phyloP scores from a whole-genome alignment of 2,888 invertebrate genomes.

The Machimus atricapillus region DNA sequence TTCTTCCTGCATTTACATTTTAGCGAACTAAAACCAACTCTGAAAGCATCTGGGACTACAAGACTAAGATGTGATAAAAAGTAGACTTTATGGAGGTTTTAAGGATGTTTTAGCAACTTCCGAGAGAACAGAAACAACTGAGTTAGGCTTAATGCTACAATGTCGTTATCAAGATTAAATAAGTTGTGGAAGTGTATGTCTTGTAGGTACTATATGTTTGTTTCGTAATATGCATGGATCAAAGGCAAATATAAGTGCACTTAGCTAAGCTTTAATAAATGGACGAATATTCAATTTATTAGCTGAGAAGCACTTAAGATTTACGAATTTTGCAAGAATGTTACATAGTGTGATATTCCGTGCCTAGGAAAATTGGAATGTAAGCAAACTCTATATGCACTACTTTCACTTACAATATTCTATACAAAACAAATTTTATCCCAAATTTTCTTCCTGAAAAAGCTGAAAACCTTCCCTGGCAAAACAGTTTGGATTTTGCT shows the following conservation, averaged over 20 bases:
- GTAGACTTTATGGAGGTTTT: background rate
- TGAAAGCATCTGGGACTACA: background rate
- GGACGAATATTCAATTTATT: background rate
- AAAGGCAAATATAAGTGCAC: background rate
- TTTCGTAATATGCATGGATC: background rate
- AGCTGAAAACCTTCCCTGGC: background rate
- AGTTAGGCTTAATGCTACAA: background rate
- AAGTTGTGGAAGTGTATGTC: background rate
- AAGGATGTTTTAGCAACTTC: background rate
- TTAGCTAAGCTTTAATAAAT: background rate
- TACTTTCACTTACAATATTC: background rate
- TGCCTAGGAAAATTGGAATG: background rate
- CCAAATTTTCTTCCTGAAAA: too few species aligned
- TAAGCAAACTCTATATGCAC: background rate
- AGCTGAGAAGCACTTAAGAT: background rate
- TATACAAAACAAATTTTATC: background rate
- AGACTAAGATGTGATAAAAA: background rate
- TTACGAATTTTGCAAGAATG: background rate
- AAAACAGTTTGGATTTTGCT: background rate
- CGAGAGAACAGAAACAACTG: background rate
- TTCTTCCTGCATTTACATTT: background rate
- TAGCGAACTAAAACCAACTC: background rate
- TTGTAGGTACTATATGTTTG: background rate
- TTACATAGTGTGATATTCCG: background rate
- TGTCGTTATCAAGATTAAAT: background rate